Evolutionary conservation across 2,113 vertebrate genomes (phyloP), one percentile per base, ranked within the genome.

Genomic region (Psittacula cyanocephala): DNA sequence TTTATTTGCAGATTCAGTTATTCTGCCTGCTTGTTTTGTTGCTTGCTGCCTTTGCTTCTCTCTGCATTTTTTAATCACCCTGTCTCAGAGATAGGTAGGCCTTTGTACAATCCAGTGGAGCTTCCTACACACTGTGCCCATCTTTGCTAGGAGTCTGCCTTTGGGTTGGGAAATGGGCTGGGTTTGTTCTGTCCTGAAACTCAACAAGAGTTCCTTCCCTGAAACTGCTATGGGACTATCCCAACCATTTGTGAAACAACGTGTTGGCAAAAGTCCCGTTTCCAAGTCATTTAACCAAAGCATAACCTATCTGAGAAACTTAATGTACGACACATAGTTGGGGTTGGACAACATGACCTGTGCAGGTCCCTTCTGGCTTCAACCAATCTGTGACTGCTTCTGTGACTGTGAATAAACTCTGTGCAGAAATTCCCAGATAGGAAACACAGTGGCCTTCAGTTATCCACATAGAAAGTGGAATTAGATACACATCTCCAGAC

Each of bases 11-110:
- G n/a, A 83, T 78, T 86, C 65, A 27, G 18, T 95, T 91, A 74
- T 88, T 90, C 89, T 35, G 64, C 74, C 52, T 86, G 81, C 9
- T 44, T 93, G 60, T 64, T 89, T 91, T 93, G 50, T 88, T 93
- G 72, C 55, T 57, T 89, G 72, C 72, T 84, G 72, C 44, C 20
- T 95, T 80, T 92, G 74, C n/a, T 79, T 89, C 47, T 59, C 41
- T 77, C 50, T 77, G 18, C 13, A 11, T 49, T 86, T 83, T 93
- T 86, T 52, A 68, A 87, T 86, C 83, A 81, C 16, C 6, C 35
- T 39, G 4, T 52, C 65, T 92, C 35, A 57, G 83, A 33, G 17
- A 25, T 13, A 62, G 20, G 27, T 22, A 60, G 27, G 43, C 29
- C 39, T 85, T 85, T 18, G 7, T 35, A 15, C 14, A 63, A 35